These are phyloP conservation scores for Drosophila percnosoma DNA, from an alignment of 2,888 invertebrate species.

Conservation along the genomic window DNA sequence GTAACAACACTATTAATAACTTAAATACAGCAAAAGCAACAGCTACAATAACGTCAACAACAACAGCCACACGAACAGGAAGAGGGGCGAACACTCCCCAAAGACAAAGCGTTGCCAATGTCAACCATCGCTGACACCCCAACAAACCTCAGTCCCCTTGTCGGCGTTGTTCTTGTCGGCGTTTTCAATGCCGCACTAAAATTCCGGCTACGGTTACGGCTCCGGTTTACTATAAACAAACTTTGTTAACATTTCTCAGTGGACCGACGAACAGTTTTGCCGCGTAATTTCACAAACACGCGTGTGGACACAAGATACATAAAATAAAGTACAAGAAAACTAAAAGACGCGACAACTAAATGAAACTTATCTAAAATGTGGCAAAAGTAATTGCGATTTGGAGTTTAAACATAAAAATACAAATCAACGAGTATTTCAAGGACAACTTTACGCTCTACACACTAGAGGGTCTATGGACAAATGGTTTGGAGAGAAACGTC, in stretches of 20 bases:
- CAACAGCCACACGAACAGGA: neutral
- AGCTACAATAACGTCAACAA: slow-evolving; percentile 28
- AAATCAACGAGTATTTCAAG: slow-evolving; percentile 5
- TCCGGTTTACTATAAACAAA: slow-evolving; percentile 69
- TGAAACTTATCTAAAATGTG: slow-evolving; percentile 18
- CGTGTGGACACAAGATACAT: slow-evolving; percentile 36
- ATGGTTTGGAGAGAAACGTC: slow-evolving; percentile 96
- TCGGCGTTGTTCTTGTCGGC: slow-evolving; percentile 39
- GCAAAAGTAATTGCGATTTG: slow-evolving; percentile 13
- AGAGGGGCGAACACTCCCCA: neutral
- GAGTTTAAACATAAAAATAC: slow-evolving; percentile 1
- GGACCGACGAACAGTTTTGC: slow-evolving; percentile 57
- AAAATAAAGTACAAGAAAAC: slow-evolving; percentile 1
- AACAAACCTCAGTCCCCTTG: slow-evolving; percentile 63
- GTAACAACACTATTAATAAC: slow-evolving; percentile 75
- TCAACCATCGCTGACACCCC: slow-evolving; percentile 77
- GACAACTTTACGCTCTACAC: slow-evolving; percentile 1
- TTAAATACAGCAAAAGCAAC: slow-evolving; percentile 59
- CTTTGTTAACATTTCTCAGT: slow-evolving; percentile 65
- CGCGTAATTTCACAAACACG: slow-evolving; percentile 54
- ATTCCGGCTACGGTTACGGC: slow-evolving; percentile 52
- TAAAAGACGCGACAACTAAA: neutral
- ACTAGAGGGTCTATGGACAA: slow-evolving; percentile 89
- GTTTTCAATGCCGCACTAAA: slow-evolving; percentile 73
- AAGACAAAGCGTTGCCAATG: slow-evolving; percentile 76